These are phyloP conservation scores for Agrochola lota DNA, from an alignment of 2,888 invertebrate genomes.

Conservation along the genomic window DNA sequence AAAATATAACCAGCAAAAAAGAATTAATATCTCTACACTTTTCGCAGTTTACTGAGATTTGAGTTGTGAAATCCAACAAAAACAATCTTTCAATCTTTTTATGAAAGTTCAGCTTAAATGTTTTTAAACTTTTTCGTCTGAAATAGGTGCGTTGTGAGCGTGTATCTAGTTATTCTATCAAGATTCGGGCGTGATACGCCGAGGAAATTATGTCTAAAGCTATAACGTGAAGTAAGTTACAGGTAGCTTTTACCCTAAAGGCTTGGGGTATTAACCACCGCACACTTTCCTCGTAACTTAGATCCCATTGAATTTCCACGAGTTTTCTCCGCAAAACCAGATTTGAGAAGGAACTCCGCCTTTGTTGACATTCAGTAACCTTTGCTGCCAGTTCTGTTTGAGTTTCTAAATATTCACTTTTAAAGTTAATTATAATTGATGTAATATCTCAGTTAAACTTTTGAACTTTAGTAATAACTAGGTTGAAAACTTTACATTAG, in stretches of 20 bases:
- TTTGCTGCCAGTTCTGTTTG: constrained; percentile 26
- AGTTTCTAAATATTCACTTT: constrained; percentile 6
- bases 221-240: constrained; percentile 48
- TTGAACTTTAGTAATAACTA: background rate
- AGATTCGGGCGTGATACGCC: constrained; percentile 46
- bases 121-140: constrained; percentile 47
- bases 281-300: constrained; percentile 56
- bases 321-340: constrained; percentile 52
- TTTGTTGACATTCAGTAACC: constrained; percentile 50
- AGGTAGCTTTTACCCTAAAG: constrained; percentile 60
- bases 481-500: background rate
- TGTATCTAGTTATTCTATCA: constrained; percentile 44
- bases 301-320: constrained; percentile 58
- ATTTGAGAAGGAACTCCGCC: constrained; percentile 42
- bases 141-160: constrained; percentile 17
- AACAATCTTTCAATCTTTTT: constrained; percentile 62
- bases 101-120: constrained; percentile 37
- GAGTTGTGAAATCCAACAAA: constrained; percentile 58
- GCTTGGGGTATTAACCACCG: constrained; percentile 55
- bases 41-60: constrained; percentile 59
- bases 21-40: constrained; percentile 69
- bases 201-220: constrained; percentile 55
- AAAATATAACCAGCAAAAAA: constrained; percentile 84
- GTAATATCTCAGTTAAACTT: background rate
- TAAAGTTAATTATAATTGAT: constrained; percentile 1